phyloP scores from a whole-genome alignment of 1,140 invertebrate genomes.

The Drosophila pseudoananassae region DNA sequence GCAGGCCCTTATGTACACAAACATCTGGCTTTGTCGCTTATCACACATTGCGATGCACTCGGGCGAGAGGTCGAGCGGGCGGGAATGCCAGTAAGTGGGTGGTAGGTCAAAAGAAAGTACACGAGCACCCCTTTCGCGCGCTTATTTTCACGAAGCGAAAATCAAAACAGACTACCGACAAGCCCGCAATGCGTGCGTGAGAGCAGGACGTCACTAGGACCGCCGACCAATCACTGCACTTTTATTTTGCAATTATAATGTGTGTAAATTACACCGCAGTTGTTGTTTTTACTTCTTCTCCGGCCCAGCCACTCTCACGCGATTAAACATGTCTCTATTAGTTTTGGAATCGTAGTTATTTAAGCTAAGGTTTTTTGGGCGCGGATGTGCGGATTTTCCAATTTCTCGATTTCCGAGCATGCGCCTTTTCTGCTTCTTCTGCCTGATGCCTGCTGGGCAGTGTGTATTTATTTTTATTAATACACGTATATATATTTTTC shows the following conservation, averaged over 20 bases:
- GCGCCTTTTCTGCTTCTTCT: conserved; percentile 44
- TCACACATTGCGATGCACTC: conserved; percentile 68
- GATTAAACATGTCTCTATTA: conserved; percentile 1
- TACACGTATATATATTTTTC: conserved; percentile 57
- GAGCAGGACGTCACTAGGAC: conserved; percentile 44
- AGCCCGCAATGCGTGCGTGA: conserved; percentile 24
- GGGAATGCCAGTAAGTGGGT: not conserved
- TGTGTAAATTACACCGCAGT: conserved; percentile 48
- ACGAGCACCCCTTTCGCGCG: conserved; percentile 79
- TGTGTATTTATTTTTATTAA: conserved; percentile 68
- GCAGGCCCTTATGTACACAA: conserved; percentile 48
- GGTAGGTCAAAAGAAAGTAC: conserved; percentile 71
- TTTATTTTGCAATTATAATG: conserved; percentile 57
- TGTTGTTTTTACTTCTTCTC: conserved; percentile 17
- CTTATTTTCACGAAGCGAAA: conserved; percentile 80
- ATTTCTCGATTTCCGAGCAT: conserved; percentile 45
- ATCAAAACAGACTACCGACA: conserved; percentile 74
- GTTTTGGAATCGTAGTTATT: not conserved
- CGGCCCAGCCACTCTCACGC: conserved; percentile 10
- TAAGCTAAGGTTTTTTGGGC: not conserved
- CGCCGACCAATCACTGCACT: conserved; percentile 45
- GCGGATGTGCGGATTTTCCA: conserved; percentile 7
- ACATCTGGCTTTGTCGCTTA: conserved; percentile 71
- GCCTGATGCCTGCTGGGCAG: conserved; percentile 49
- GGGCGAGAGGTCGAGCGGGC: not conserved